Evolutionary conservation across 1,140 invertebrate genomes (phyloP).

Genomic region (Cotesia typhae): DNA sequence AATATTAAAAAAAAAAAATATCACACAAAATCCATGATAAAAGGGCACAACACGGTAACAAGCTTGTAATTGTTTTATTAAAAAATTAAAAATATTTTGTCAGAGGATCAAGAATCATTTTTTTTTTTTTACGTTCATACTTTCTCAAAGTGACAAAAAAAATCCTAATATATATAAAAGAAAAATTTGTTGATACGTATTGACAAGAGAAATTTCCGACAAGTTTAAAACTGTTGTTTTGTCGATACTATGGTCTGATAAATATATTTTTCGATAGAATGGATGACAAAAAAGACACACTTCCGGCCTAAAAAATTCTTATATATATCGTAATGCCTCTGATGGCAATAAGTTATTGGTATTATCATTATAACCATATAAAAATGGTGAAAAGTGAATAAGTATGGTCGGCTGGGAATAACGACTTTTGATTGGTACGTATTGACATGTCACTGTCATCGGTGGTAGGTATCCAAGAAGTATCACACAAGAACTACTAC

Average conservation of each 20-base stretch:
- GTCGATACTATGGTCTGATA: slow-evolving; percentile 11
- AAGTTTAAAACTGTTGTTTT: slow-evolving; percentile 15
- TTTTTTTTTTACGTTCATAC: no score
- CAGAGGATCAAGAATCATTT: no score
- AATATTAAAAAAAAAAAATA: no score
- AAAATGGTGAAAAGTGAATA: neutral
- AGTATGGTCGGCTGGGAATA: slow-evolving; percentile 26
- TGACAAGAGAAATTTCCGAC: slow-evolving; percentile 19
- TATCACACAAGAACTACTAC: no score
- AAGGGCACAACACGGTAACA: no score
- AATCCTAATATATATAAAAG: no score
- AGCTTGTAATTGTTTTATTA: no score
- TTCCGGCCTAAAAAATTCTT: slow-evolving; percentile 23
- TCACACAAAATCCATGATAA: no score
- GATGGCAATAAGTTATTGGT: slow-evolving; percentile 9
- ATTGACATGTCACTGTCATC: slow-evolving; percentile 65
- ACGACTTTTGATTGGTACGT: slow-evolving; percentile 54
- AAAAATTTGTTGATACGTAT: neutral
- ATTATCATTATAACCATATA: no score
- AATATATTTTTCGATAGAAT: neutral
- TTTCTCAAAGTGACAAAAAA: no score
- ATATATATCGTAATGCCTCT: neutral
- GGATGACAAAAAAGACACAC: slow-evolving; percentile 2
- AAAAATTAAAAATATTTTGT: no score
- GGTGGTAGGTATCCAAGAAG: slow-evolving; percentile 11